Base-by-base conservation (phyloP, 2,797 vertebrate genomes). In the Enteromius radiatus region DNA sequence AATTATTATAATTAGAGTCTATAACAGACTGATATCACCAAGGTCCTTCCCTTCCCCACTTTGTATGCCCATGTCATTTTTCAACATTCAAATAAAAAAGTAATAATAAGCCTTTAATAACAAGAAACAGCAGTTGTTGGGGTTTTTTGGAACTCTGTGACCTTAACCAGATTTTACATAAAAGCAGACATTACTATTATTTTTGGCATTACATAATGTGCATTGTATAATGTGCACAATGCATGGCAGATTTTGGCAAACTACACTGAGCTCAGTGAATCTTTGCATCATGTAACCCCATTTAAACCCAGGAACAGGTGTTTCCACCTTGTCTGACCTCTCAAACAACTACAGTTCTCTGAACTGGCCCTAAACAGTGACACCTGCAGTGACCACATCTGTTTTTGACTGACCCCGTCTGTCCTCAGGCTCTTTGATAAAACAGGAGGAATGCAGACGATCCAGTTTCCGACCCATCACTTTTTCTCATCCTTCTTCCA, bases 361-460 rank as follows among this genome's bases (percentile, higher is more conserved):
- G 6, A 63, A 84, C 41, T 23, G 76, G 26, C 63, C 67, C 52
- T 74, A 47, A 76, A 65, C 70, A 76, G 63, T 84, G 80, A 47
- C 83, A 84, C 71, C 78, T 81, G 86, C 54, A 76, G 45, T 78
- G 74, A 45, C 80, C 86, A 83, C 84, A 80, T 87, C 54, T 85
- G 81, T 77, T 84, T 82, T 82, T 68, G 54, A 77, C 70, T 65
- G 76, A 78, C 52, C 81, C 81, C 10, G 3, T 73, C 74, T 61
- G 38, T 84, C 69, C 76, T 70, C 43, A 11, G 75, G 75, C 70
- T 75, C 15, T 82, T 69, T 85, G 78, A 80, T 70, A 77, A 85
- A 85, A 78, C 43, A 49, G 14, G 9, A 84, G 84, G 88, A 88
- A 90, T 90, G 87, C 47, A 61, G 86, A 86, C 43, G 45, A 85